These are phyloP conservation scores for Nettapus auritus DNA, from an alignment of 2,113 vertebrate genomes.

Conservation along the genomic window DNA sequence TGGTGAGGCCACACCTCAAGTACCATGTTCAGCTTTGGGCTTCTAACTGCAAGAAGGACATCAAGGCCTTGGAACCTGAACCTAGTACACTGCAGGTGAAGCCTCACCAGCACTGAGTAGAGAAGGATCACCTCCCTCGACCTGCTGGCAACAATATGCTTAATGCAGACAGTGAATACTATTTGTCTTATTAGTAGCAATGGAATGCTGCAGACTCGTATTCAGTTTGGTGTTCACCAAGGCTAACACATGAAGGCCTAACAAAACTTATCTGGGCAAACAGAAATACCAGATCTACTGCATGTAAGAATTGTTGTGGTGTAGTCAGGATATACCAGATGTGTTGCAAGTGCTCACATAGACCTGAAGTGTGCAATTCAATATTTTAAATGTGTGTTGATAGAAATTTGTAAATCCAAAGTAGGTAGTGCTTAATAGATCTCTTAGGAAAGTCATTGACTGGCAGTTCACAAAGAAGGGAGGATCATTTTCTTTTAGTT, in stretches of 20 bases:
- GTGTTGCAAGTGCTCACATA: accelerated
- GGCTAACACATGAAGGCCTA: background rate
- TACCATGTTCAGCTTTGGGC: no score
- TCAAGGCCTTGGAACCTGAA: background rate
- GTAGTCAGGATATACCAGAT: background rate
- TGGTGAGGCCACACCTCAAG: no score
- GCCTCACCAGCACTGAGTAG: background rate
- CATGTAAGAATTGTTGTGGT: background rate
- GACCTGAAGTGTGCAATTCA: background rate
- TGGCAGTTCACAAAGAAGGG: background rate
- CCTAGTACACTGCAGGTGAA: background rate
- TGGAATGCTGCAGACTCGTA: background rate
- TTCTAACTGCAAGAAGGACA: no score
- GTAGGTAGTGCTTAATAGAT: background rate
- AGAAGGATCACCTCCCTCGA: background rate
- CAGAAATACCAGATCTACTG: background rate
- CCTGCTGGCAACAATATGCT: background rate
- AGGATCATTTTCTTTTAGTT: background rate
- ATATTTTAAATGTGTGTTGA: background rate
- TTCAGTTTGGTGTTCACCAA: no score
- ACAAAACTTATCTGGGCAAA: background rate
- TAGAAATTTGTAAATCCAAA: background rate
- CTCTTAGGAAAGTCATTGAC: background rate
- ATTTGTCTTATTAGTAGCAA: background rate
- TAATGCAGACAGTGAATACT: background rate